Evolutionary conservation across 2,888 invertebrate genomes (phyloP), one percentile per base, ranked within the genome.

Genomic region (Myopa tessellatipennis): DNA sequence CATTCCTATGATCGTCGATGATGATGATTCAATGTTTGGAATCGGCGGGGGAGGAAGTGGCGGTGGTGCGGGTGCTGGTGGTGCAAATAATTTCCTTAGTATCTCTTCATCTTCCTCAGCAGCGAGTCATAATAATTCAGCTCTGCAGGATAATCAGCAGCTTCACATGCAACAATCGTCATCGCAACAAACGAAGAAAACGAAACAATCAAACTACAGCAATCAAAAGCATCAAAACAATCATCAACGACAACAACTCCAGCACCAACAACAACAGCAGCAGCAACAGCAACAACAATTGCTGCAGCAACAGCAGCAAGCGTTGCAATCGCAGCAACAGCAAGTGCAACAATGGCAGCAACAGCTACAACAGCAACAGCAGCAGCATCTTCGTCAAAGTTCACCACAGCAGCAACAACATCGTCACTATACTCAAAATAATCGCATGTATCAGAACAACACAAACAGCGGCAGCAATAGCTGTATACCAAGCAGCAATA

Each of bases 1-100:
- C 83, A 90, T 94, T 81, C 95, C 95, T 7, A 93, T 94, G 92
- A 94, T 95, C 81, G 93, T 94, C 67, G 89, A 93, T 79, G 94
- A 94, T 85, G 94, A 94, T 83, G 89, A 86, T 78, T 79, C 81
- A 81, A 82, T 82, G 77, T 87, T 84, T 82, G 85, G 85, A 63
- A 79, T 87, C 83, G 80, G 82, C 81, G 82, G 83, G 79, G 83
- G 84, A 82, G 79, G 81, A 79, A 77, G 82, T 65, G 85, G 84
- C 78, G 84, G 79, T 6, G 80, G 79, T 76, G 76, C 75, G 79
- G 78, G 80, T 80, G 78, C 83, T 83, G 80, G 77, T 80, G 67
- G 79, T 65, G 68, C 72, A 74, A 78, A 74, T 58, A 81, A 79
- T 52, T 73, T 79, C 74, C 81, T 82, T 40, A 84, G 83, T 80